Evolutionary conservation across 2,113 vertebrate genomes (phyloP).

Genomic region (Himantopus leucocephalus): DNA sequence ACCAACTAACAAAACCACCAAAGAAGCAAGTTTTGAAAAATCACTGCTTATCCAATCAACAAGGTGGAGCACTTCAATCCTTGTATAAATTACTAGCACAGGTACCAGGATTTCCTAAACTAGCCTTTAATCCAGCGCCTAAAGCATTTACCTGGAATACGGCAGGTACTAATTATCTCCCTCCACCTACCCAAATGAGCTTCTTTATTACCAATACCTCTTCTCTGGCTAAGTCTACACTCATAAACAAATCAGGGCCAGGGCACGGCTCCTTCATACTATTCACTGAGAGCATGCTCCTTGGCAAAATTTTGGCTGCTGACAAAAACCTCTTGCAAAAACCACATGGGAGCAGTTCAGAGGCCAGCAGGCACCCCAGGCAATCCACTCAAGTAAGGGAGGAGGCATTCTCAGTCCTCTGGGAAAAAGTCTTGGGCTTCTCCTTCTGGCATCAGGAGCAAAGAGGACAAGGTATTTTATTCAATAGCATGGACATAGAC

Average conservation of each 20-base stretch:
- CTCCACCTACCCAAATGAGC: not conserved
- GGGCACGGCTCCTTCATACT: not conserved
- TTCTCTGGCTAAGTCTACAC: not conserved
- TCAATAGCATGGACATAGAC: not conserved
- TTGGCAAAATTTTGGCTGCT: not conserved
- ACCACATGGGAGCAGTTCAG: not conserved
- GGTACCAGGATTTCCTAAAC: not conserved
- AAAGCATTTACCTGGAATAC: not conserved
- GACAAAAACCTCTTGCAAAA: not conserved
- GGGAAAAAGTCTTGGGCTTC: not conserved
- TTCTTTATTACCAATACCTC: not conserved
- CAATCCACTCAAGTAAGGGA: not conserved
- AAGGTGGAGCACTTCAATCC: not conserved
- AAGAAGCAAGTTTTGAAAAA: not conserved
- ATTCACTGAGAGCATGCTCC: not conserved
- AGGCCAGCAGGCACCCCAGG: not conserved
- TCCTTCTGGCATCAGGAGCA: not conserved
- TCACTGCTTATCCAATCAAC: not conserved
- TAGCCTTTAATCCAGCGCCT: not conserved
- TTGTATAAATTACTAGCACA: not conserved
- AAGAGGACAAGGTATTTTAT: not conserved
- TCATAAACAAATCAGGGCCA: not conserved
- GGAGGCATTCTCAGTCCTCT: not conserved
- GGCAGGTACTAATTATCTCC: not conserved
- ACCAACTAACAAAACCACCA: not conserved